A percentile compares a stretch with the other conserved stretches of the same genome.
Conservation (phyloP, 2,888 invertebrate species). For the Agrilus biguttatus region DNA sequence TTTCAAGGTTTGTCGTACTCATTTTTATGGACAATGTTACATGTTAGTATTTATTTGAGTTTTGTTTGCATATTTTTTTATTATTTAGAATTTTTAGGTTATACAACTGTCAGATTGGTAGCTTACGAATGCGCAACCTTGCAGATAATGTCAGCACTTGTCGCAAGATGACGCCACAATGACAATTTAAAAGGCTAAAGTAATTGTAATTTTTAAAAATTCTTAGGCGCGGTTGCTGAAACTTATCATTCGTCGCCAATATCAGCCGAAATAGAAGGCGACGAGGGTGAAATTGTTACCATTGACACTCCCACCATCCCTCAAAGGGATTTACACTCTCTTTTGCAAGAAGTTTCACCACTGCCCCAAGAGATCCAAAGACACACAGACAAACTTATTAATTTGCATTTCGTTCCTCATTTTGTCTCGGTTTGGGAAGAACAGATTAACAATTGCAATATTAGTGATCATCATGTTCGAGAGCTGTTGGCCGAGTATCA, state of each 20-base stretch:
- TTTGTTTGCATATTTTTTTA: constrained; percentile 3
- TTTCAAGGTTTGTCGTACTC: too few species aligned
- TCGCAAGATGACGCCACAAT: too few species aligned
- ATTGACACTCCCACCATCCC: constrained; percentile 64
- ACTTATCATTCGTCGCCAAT: constrained; percentile 42
- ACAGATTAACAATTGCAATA: constrained; percentile 12
- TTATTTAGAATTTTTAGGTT: constrained; percentile 2
- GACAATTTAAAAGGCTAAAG: neutral
- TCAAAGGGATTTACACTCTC: constrained; percentile 49
- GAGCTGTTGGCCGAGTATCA: constrained; percentile 49
- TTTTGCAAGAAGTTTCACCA: constrained; percentile 52
- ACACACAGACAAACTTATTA: constrained; percentile 11
- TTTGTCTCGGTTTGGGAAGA: constrained; percentile 52
- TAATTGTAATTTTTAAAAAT: constrained; percentile 1
- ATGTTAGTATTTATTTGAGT: constrained; percentile 17
- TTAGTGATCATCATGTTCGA: constrained; percentile 41
- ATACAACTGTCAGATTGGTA: too few species aligned
- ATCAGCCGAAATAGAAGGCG: constrained; percentile 71
- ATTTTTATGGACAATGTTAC: too few species aligned
- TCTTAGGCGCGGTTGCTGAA: constrained; percentile 39
- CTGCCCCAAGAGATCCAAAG: constrained; percentile 30
- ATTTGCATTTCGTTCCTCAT: constrained; percentile 31
- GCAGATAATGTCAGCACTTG: too few species aligned
- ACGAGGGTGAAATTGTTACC: constrained; percentile 61
- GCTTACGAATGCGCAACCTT: too few species aligned